Evolutionary conservation across 2,888 invertebrate species (phyloP).

Genomic region (Drosophila nigricruria): DNA sequence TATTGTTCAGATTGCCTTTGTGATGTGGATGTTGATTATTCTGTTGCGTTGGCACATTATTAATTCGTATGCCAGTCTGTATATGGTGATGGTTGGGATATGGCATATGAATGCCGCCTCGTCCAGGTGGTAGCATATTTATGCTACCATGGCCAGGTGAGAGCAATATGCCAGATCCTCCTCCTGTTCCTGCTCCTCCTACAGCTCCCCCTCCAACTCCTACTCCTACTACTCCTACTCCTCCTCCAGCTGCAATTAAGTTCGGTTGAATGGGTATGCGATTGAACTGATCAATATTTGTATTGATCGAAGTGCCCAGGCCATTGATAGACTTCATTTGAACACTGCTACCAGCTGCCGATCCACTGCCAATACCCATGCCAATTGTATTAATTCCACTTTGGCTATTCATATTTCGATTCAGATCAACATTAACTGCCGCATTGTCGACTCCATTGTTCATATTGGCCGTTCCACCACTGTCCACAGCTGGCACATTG

Average conservation of each 20-base stretch:
- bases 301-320: constrained; percentile 83
- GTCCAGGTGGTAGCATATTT: constrained; percentile 78
- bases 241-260: constrained; percentile 61
- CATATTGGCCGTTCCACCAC: not conserved
- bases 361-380: constrained; percentile 53
- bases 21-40: constrained; percentile 77
- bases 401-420: constrained; percentile 60
- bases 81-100: constrained; percentile 77
- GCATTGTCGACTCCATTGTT: constrained; percentile 54
- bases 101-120: constrained; percentile 65
- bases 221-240: constrained; percentile 40
- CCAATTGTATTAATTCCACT: constrained; percentile 77
- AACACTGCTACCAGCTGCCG: constrained; percentile 39
- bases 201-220: constrained; percentile 40
- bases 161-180: constrained; percentile 63
- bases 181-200: constrained; percentile 29
- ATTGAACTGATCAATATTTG: constrained; percentile 85
- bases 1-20: constrained; percentile 73
- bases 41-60: constrained; percentile 84
- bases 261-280: constrained; percentile 84
- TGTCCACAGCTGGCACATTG: constrained; percentile 34
- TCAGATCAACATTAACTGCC: constrained; percentile 48
- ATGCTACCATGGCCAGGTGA: constrained; percentile 78
- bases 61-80: constrained; percentile 84
- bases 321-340: constrained; percentile 71